Conservation (phyloP, 2,797 vertebrate species). For the Capromys pilorides region DNA sequence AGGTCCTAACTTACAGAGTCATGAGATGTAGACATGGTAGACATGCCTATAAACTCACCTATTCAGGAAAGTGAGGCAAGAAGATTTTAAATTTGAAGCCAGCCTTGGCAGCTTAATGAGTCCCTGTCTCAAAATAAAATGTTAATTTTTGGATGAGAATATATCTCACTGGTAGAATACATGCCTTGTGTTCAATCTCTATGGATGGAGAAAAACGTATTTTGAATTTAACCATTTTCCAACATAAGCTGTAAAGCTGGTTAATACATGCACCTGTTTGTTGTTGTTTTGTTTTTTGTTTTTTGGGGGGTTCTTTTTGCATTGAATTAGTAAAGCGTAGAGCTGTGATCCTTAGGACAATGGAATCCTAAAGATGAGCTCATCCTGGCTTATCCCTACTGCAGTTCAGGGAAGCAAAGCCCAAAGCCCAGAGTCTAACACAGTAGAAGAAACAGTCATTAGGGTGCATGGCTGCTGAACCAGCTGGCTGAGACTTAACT, state of each 20-base stretch:
- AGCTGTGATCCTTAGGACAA: neutral
- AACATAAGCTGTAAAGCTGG: constrained; percentile 4
- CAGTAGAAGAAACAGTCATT: neutral
- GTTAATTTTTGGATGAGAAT: neutral
- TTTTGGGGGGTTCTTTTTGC: neutral
- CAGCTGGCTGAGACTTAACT: neutral
- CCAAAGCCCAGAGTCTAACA: neutral
- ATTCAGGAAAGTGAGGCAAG: neutral
- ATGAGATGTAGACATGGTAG: neutral
- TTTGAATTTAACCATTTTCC: neutral
- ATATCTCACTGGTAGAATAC: neutral
- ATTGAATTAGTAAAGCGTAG: neutral
- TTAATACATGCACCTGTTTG: neutral
- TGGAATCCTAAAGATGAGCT: neutral
- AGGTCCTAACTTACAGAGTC: neutral
- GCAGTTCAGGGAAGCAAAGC: neutral
- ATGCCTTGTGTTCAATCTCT: neutral
- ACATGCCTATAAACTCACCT: neutral
- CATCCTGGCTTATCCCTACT: neutral
- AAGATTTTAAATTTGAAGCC: neutral
- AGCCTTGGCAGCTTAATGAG: neutral
- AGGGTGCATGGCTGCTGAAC: neutral
- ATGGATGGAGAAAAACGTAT: neutral
- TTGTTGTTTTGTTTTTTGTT: too few species aligned
- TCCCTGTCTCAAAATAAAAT: neutral